These are phyloP conservation scores for Tachysurus vachellii DNA, from an alignment of 2,113 vertebrate genomes.

Conservation along the genomic window DNA sequence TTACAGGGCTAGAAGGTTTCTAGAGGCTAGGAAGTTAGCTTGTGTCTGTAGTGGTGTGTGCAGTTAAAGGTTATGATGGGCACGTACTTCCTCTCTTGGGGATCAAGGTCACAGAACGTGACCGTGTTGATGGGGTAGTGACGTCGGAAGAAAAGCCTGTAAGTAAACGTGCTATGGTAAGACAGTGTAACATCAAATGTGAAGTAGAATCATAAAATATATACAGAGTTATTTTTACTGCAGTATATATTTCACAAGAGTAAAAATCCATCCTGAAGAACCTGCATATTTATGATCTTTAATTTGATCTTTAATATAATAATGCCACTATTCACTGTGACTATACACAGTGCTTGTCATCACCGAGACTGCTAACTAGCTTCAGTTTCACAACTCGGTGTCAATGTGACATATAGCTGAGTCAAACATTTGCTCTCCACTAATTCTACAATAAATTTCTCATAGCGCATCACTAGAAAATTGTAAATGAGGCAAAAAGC, in stretches of 20 bases:
- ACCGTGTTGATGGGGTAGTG: slow-evolving; percentile 93
- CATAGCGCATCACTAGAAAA: neutral
- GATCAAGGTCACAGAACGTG: slow-evolving; percentile 94
- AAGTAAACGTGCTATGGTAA: slow-evolving; percentile 29
- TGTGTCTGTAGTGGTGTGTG: neutral
- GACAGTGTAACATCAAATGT: neutral
- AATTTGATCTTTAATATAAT: neutral
- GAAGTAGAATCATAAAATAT: neutral
- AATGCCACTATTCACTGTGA: neutral
- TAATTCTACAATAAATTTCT: neutral
- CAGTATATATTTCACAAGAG: neutral
- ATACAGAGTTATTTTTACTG: neutral
- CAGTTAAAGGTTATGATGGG: neutral
- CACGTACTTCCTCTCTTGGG: slow-evolving; percentile 96
- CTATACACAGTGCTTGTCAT: neutral
- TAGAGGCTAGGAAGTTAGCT: neutral
- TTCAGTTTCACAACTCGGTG: neutral
- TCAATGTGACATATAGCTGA: neutral
- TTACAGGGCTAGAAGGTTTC: neutral
- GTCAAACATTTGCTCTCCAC: neutral
- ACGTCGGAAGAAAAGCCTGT: slow-evolving; percentile 92
- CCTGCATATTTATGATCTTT: neutral
- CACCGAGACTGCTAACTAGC: neutral
- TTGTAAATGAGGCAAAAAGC: neutral
- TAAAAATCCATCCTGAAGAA: neutral